These are phyloP conservation scores for Montipora cactus DNA, from an alignment of 64 coral and sea anemone genomes.

Conservation along the genomic window DNA sequence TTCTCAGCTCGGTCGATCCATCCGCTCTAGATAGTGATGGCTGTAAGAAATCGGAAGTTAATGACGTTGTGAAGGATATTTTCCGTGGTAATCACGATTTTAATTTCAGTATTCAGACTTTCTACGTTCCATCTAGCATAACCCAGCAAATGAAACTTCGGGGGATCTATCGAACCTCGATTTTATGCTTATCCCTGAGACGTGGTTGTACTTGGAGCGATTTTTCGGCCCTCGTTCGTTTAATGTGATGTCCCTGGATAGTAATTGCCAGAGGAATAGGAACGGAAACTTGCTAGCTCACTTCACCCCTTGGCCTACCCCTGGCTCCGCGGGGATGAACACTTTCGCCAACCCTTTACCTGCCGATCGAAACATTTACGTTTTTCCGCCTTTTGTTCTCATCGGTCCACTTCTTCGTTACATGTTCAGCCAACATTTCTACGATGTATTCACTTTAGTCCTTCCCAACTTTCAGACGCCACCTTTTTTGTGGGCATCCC, in stretches of 20 bases:
- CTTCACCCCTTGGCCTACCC: conserved; percentile 36
- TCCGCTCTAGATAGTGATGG: conserved; percentile 35
- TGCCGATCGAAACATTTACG: not conserved
- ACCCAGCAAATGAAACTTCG: conserved; percentile 38
- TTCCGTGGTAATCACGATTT: conserved; percentile 2
- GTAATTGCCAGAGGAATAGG: conserved; percentile 34
- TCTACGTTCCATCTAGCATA: conserved; percentile 44
- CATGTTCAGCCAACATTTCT: not conserved
- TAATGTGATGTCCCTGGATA: conserved; percentile 56
- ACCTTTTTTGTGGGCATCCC: conserved; percentile 36
- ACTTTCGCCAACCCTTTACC: conserved; percentile 24
- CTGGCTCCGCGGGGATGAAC: conserved; percentile 12
- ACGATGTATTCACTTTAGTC: conserved; percentile 23
- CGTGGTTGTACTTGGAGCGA: conserved; percentile 27
- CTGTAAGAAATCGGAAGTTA: conserved; percentile 41
- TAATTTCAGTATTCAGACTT: conserved; percentile 52
- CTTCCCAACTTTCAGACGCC: conserved; percentile 7
- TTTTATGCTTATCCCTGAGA: conserved; percentile 13
- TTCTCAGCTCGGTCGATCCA: conserved; percentile 3
- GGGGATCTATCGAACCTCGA: conserved; percentile 21
- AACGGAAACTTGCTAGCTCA: conserved; percentile 31
- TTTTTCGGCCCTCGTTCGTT: conserved; percentile 54
- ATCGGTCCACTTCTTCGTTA: conserved; percentile 13
- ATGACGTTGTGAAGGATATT: conserved; percentile 49
- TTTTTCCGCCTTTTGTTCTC: conserved; percentile 1